These are phyloP conservation scores for Apistogramma diplotaenia DNA, from an alignment of 2,113 vertebrate species.

Conservation along the genomic window DNA sequence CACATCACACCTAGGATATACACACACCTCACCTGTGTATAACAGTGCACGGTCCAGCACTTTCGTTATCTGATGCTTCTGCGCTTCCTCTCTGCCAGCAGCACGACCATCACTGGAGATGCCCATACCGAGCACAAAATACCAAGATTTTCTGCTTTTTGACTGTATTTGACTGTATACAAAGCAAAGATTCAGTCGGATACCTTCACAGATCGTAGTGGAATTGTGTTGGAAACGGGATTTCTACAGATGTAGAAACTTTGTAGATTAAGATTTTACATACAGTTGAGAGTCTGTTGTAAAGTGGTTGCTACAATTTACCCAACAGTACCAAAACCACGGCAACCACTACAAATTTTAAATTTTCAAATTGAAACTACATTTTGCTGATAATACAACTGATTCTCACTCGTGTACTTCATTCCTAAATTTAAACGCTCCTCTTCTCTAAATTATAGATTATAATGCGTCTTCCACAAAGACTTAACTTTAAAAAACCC, in stretches of 20 bases:
- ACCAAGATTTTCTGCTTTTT: not conserved
- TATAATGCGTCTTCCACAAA: too few relatives aligned
- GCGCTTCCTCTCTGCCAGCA: constrained; percentile 29
- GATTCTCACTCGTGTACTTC: too few relatives aligned
- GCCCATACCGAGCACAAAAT: not conserved
- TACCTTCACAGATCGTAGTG: not conserved
- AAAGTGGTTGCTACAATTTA: too few relatives aligned
- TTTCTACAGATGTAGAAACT: not conserved
- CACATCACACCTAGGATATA: constrained; percentile 59
- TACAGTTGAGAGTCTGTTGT: too few relatives aligned
- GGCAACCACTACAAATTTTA: too few relatives aligned
- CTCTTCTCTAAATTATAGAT: too few relatives aligned
- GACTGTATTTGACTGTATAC: not conserved
- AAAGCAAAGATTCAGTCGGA: not conserved
- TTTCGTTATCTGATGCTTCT: constrained; percentile 60
- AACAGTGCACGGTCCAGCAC: constrained; percentile 45
- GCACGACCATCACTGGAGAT: constrained; percentile 19
- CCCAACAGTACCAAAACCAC: too few relatives aligned
- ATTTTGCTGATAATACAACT: too few relatives aligned
- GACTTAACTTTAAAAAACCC: too few relatives aligned
- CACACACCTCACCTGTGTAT: constrained; percentile 53
- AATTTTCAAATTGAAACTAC: too few relatives aligned
- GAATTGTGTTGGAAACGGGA: not conserved
- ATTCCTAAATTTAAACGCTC: too few relatives aligned
- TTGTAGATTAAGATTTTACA: too few relatives aligned